Evolutionary conservation across 2,888 invertebrate species (phyloP), one percentile per base, ranked within the genome.

Genomic region (Prosopocoilus inquinatus): DNA sequence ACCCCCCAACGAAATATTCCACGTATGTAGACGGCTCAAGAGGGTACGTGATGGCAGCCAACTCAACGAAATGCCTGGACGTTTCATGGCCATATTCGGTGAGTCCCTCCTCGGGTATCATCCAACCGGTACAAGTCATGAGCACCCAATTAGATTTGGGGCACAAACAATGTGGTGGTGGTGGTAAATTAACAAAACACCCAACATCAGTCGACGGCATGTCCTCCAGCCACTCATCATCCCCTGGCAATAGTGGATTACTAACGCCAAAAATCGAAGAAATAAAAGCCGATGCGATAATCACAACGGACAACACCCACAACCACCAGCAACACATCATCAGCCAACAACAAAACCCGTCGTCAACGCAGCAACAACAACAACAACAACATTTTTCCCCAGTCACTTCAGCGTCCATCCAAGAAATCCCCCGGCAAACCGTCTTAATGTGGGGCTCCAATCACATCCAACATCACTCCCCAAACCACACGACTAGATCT

Each of bases 371-470:
- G 20, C 20, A n/a, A n/a, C n/a, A n/a, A n/a, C n/a, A n/a, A n/a
- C n/a, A n/a, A n/a, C n/a, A n/a, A n/a, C 74, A 73, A 57, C 76
- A 77, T 64, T 76, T 74, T 61, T 75, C 76, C 4, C 77, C 77
- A 0, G 74, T 73, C 5, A 69, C 71, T 9, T 61, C 68, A 28
- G 56, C 70, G 47, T 58, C 64, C 7, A 60, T 63, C 60, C 68
- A 78, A 9, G 79, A 83, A 51, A 86, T 85, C 63, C 88, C 90
- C 0, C 81, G 95, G 43, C 94, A 95, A 77, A 95, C 94, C 9
- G 95, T 94, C 50, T 83, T 95, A 41, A 94, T 95, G 94, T 95
- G 94, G 94, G 94, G 94, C 15, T 75, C 75, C 4, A 75, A 75
- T 58, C 73, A 74, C 55, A 71, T 72, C 58, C 64, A 68, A 16